Conservation (phyloP, 2,888 invertebrate species). For the Aquatica leii region DNA sequence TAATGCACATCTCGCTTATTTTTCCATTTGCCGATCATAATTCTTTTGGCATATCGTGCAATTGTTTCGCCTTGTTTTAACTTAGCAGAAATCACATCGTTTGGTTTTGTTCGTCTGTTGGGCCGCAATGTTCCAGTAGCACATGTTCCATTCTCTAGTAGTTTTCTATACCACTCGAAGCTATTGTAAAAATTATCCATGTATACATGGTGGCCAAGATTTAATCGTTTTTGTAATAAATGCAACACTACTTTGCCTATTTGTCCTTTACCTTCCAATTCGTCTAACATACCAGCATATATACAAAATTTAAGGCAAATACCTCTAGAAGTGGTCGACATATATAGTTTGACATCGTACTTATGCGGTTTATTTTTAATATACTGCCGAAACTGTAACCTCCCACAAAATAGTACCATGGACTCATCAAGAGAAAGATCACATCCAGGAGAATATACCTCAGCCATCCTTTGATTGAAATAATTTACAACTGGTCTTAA, state of each 20-base stretch:
- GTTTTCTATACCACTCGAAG: background rate
- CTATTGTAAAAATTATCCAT: conserved; percentile 12
- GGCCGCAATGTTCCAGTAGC: no score
- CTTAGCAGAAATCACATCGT: no score
- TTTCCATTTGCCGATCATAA: background rate
- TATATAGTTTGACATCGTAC: background rate
- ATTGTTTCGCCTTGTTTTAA: no score
- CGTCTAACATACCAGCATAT: background rate
- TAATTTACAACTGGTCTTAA: background rate
- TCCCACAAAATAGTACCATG: background rate
- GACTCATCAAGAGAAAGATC: background rate
- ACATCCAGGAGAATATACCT: background rate
- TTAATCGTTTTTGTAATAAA: background rate
- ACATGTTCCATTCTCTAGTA: background rate
- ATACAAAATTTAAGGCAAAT: background rate
- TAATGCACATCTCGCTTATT: no score
- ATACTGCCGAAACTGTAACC: background rate
- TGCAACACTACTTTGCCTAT: background rate
- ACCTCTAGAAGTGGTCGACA: no score
- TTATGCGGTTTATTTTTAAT: background rate
- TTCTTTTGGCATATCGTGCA: background rate
- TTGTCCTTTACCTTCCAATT: background rate
- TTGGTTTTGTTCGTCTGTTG: no score
- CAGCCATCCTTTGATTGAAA: background rate
- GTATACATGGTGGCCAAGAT: background rate